Conservation (phyloP, 2,888 invertebrate genomes). For the Drosophila pseudotalamancana region DNA sequence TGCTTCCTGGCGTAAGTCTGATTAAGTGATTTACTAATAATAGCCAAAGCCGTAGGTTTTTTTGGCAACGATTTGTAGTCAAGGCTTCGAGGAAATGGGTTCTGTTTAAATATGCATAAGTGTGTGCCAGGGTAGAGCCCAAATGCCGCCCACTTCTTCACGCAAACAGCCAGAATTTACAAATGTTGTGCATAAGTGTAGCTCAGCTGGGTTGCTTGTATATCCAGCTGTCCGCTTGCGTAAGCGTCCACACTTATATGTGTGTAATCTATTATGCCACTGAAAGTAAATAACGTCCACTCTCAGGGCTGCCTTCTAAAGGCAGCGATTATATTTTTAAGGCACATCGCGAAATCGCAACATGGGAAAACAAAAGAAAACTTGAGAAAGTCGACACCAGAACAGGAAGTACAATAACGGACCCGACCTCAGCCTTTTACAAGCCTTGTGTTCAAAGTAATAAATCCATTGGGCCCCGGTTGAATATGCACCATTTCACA, state of each 20-base stretch:
- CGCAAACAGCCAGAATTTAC: conserved; percentile 76
- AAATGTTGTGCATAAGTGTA: conserved; percentile 66
- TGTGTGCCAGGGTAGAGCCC: not conserved
- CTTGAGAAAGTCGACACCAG: not conserved
- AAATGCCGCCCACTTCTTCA: conserved; percentile 49
- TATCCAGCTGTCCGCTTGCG: not conserved
- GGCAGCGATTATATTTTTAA: conserved; percentile 74
- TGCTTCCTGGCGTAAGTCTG: conserved; percentile 31
- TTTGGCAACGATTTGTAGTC: conserved; percentile 53
- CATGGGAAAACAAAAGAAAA: conserved; percentile 51
- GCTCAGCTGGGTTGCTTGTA: conserved; percentile 2
- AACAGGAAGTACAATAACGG: conserved; percentile 58
- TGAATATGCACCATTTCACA: conserved; percentile 80
- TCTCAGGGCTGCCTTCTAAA: conserved; percentile 36
- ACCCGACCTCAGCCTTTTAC: conserved; percentile 68
- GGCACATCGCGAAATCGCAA: conserved; percentile 39
- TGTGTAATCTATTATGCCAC: conserved; percentile 77
- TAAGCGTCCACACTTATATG: conserved; percentile 28
- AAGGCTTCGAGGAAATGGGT: conserved; percentile 16
- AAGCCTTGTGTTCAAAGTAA: conserved; percentile 77
- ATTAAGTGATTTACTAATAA: conserved; percentile 55
- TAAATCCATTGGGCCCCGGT: conserved; percentile 71
- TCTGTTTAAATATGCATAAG: conserved; percentile 72
- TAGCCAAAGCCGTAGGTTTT: conserved; percentile 56
- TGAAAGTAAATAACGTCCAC: conserved; percentile 77